phyloP scores from a whole-genome alignment of 2,113 vertebrate genomes.

The Apus apus region DNA sequence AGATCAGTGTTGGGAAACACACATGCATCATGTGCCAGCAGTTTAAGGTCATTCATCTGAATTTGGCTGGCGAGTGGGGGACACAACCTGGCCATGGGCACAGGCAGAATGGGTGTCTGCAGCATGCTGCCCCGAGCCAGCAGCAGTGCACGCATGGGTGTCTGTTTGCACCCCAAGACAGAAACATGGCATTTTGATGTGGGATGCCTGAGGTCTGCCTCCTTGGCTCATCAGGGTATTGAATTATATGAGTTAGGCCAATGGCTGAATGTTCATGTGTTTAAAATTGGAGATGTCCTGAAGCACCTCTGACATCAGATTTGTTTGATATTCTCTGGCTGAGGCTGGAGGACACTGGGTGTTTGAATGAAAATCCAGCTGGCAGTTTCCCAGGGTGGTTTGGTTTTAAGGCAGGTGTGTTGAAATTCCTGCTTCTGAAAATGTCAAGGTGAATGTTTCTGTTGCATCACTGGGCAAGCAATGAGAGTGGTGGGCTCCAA shows the following conservation, averaged over 20 bases:
- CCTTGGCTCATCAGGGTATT: neutral
- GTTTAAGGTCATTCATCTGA: neutral
- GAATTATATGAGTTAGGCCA: neutral
- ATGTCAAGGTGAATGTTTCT: neutral
- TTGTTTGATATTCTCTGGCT: neutral
- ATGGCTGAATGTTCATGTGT: neutral
- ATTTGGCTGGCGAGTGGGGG: neutral
- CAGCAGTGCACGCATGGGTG: fast-evolving
- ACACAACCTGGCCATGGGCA: neutral
- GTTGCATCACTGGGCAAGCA: fast-evolving
- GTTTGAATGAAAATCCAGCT: neutral
- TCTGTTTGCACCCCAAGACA: neutral
- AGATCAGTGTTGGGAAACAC: neutral
- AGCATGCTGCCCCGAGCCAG: fast-evolving
- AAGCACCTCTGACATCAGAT: neutral
- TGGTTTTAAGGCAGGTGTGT: neutral
- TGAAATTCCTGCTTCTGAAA: neutral
- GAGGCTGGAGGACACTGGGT: neutral
- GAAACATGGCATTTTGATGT: fast-evolving
- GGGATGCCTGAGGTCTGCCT: neutral
- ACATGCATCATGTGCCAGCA: neutral
- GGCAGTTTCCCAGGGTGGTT: neutral
- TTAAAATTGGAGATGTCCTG: neutral
- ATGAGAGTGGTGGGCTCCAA: neutral
- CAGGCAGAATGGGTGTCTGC: neutral